phyloP scores from a whole-genome alignment of 2,797 vertebrate species.

The Rhinichthys osculus region DNA sequence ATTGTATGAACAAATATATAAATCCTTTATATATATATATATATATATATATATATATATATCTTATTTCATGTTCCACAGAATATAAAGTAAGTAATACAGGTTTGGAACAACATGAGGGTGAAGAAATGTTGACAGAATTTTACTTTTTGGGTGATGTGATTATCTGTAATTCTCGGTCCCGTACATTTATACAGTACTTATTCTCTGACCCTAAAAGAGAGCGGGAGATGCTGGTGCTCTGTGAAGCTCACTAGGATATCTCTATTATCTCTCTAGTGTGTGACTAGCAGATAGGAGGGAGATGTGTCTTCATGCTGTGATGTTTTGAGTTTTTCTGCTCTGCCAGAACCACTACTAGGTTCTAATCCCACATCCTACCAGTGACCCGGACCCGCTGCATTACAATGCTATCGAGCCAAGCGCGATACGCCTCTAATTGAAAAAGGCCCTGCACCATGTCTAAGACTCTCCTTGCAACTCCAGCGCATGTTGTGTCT shows the following conservation, averaged over 20 bases:
- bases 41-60: no score
- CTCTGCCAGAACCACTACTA: conserved; percentile 61
- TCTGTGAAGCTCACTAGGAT: conserved; percentile 22
- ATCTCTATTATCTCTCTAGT: conserved; percentile 23
- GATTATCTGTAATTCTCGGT: neutral
- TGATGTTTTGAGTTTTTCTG: conserved; percentile 54
- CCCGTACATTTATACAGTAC: neutral
- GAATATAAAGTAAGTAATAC: no score
- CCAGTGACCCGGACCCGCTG: conserved; percentile 73
- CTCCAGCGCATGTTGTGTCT: conserved; percentile 73
- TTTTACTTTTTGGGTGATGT: neutral
- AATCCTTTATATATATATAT: neutral
- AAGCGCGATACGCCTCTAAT: conserved; percentile 74
- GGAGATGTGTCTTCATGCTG: conserved; percentile 44
- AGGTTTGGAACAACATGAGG: neutral
- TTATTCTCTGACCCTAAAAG: neutral
- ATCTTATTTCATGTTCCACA: no score
- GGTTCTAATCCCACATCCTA: conserved; percentile 73
- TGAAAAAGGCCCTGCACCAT: conserved; percentile 79
- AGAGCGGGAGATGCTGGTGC: neutral
- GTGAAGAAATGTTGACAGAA: neutral
- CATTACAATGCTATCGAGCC: conserved; percentile 74
- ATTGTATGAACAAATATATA: neutral
- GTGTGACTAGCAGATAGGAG: conserved; percentile 23
- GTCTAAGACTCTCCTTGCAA: conserved; percentile 76